Evolutionary conservation across 2,113 vertebrate species (phyloP).

Genomic region (Bubo scandiacus): DNA sequence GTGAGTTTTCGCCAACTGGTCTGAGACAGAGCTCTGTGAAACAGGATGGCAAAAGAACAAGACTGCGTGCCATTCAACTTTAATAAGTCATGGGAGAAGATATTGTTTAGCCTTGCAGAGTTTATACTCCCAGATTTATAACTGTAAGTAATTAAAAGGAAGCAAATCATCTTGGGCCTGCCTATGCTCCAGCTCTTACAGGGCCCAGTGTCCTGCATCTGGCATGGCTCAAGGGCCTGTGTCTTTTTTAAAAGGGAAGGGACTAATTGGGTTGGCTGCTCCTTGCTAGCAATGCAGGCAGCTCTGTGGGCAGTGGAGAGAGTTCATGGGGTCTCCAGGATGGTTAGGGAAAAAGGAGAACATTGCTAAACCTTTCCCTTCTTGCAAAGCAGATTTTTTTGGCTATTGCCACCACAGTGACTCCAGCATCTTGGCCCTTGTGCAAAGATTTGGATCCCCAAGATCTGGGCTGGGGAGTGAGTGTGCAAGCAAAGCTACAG

Average conservation of each 20-base stretch:
- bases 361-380: neutral
- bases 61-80: constrained; percentile 21
- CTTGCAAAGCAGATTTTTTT: neutral
- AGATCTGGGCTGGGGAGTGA: neutral
- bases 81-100: constrained; percentile 46
- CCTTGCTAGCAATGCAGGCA: neutral
- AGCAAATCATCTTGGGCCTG: neutral
- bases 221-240: neutral
- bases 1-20: neutral
- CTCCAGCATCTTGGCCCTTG: neutral
- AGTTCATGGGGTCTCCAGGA: neutral
- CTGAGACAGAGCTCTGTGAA: constrained; percentile 2
- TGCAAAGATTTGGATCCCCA: neutral
- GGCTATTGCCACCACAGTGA: neutral
- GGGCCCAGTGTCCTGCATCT: neutral
- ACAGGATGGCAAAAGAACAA: constrained; percentile 31
- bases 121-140: constrained; percentile 26
- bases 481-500: neutral
- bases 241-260: neutral
- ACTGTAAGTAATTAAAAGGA: constrained; percentile 26
- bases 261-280: neutral
- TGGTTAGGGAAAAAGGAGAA: neutral
- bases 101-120: constrained; percentile 30
- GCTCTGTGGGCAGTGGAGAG: neutral
- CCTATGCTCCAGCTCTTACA: neutral